Conservation (phyloP, 1,140 invertebrate genomes). For the Pantala flavescens region DNA sequence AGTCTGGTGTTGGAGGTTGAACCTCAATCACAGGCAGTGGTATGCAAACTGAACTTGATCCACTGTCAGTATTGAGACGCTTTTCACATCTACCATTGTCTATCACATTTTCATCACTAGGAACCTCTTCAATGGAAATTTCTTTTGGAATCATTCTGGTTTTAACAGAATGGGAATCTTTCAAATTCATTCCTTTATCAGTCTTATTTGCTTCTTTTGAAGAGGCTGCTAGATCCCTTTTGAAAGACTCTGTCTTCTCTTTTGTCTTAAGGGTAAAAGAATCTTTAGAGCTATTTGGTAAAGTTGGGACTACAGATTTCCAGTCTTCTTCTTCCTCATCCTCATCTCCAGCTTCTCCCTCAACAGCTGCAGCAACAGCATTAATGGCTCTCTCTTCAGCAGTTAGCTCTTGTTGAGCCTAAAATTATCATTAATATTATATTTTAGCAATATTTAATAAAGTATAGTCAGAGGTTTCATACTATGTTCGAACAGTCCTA, state of each 20-base stretch:
- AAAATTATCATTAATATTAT: not conserved
- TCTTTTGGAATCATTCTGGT: not conserved
- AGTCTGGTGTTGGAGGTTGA: not conserved
- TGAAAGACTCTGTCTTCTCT: not conserved
- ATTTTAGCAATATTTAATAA: too few relatives aligned
- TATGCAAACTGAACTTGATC: not conserved
- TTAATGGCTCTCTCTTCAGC: not conserved
- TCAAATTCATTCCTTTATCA: not conserved
- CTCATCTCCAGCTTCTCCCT: not conserved
- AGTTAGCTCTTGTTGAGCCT: not conserved
- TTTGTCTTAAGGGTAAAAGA: not conserved
- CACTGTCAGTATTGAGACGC: not conserved
- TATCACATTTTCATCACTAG: not conserved
- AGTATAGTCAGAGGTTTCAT: too few relatives aligned
- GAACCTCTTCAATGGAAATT: not conserved
- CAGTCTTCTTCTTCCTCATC: not conserved
- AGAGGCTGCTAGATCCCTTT: not conserved
- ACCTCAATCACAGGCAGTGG: not conserved
- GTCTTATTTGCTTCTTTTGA: not conserved
- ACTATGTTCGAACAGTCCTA: too few relatives aligned
- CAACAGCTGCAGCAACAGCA: not conserved
- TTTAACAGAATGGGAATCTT: not conserved
- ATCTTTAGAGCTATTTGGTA: not conserved
- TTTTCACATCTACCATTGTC: not conserved
- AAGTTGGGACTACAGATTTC: not conserved